These are phyloP conservation scores for Charina bottae DNA, from an alignment of 2,113 vertebrate species.

Conservation along the genomic window DNA sequence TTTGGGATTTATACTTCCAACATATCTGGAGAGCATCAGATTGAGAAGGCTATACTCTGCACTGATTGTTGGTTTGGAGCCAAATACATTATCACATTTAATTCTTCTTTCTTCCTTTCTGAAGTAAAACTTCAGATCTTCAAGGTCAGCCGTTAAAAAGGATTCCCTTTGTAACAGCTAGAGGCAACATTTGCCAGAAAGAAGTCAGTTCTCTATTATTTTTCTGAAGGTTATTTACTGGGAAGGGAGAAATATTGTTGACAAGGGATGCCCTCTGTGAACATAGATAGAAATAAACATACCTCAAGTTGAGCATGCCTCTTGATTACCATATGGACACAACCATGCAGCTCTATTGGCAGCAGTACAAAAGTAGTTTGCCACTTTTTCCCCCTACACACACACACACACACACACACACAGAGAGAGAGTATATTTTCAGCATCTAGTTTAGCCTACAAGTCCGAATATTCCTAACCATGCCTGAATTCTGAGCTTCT, in stretches of 20 bases:
- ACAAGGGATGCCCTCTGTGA: conserved; percentile 3
- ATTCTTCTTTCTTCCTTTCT: background rate
- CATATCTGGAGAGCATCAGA: no score
- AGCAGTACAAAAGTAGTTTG: no score
- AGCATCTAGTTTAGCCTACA: no score
- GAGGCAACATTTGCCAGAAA: background rate
- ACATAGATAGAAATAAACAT: background rate
- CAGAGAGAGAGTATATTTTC: no score
- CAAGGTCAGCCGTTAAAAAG: conserved; percentile 13
- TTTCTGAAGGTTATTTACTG: conserved; percentile 21
- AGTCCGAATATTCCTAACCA: no score
- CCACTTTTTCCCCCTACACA: no score
- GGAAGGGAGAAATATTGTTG: conserved; percentile 18
- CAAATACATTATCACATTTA: background rate
- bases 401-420: no score
- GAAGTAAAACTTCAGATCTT: background rate
- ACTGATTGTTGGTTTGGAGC: background rate
- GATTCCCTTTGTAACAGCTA: background rate
- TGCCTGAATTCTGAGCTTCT: no score
- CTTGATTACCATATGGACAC: no score
- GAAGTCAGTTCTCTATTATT: background rate
- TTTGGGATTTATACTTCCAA: no score
- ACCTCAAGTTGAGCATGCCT: no score
- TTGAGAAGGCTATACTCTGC: background rate
- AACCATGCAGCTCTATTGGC: no score